Conservation (phyloP, 2,113 vertebrate species). For the Poicephalus gulielmi region DNA sequence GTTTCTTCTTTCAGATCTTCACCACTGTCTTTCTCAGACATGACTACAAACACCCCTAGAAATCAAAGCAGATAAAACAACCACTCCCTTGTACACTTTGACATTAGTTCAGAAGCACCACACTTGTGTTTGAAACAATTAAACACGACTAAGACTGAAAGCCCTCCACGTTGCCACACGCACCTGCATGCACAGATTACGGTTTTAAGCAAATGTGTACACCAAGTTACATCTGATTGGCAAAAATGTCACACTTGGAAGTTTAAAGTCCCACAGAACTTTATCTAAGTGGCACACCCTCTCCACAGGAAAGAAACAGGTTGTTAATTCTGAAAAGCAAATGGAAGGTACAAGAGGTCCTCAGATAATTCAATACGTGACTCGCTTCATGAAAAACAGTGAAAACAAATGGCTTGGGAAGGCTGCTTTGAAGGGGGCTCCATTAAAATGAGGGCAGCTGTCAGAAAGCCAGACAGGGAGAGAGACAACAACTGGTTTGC, state of each 20-base stretch:
- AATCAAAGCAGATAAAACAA: slow-evolving; percentile 1
- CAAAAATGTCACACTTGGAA: background rate
- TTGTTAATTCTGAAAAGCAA: background rate
- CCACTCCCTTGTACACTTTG: background rate
- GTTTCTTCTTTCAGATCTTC: slow-evolving; percentile 21
- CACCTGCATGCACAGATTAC: background rate
- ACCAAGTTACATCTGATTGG: background rate
- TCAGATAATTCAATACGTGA: background rate
- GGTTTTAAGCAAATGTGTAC: background rate
- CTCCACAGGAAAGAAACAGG: background rate
- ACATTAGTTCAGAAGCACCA: background rate
- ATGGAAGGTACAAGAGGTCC: background rate
- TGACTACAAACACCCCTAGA: slow-evolving; percentile 51
- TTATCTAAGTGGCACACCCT: background rate
- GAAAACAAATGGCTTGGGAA: background rate
- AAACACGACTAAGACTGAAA: background rate
- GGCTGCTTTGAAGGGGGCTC: background rate
- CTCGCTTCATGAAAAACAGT: background rate
- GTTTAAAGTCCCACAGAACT: slow-evolving; percentile 43
- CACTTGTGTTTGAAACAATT: background rate
- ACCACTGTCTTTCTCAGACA: slow-evolving; percentile 69
- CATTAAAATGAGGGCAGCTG: background rate
- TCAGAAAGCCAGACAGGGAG: background rate
- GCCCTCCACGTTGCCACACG: background rate
- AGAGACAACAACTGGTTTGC: fast-evolving